phyloP scores from a whole-genome alignment of 2,797 vertebrate species.

The Catharus ustulatus region DNA sequence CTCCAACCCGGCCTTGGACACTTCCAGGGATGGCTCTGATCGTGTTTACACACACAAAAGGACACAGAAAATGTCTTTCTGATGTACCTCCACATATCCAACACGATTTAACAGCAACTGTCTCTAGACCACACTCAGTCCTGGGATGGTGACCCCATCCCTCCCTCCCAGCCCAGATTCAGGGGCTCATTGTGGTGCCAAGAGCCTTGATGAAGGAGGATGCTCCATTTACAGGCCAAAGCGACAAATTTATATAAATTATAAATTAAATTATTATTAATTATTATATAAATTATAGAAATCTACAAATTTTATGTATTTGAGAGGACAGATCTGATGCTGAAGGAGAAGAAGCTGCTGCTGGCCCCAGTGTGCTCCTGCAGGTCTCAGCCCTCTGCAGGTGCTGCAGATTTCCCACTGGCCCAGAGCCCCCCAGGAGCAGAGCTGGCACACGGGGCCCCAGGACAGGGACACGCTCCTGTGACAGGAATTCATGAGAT shows the following conservation, averaged over 20 bases:
- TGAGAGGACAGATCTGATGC: neutral
- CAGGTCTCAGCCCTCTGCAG: neutral
- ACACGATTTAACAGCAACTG: neutral
- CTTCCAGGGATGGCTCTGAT: neutral
- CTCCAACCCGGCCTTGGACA: neutral
- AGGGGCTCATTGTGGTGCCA: neutral
- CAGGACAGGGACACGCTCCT: neutral
- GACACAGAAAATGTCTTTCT: neutral
- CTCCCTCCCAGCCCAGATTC: neutral
- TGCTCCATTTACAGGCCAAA: neutral
- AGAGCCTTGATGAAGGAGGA: neutral
- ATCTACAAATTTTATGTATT: no score
- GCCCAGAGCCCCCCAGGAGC: neutral
- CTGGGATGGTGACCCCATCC: neutral
- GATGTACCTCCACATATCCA: accelerated
- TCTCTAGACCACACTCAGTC: neutral
- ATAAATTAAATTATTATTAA: no score
- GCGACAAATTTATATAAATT: no score
- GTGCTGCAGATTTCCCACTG: neutral
- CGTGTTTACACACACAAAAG: neutral
- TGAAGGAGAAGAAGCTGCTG: neutral
- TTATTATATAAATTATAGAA: no score
- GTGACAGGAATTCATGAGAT: constrained; percentile 1
- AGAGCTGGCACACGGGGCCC: neutral
- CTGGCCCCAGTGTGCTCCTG: neutral